phyloP scores from a whole-genome alignment of 2,888 invertebrate genomes.

The Entomobrya proxima region DNA sequence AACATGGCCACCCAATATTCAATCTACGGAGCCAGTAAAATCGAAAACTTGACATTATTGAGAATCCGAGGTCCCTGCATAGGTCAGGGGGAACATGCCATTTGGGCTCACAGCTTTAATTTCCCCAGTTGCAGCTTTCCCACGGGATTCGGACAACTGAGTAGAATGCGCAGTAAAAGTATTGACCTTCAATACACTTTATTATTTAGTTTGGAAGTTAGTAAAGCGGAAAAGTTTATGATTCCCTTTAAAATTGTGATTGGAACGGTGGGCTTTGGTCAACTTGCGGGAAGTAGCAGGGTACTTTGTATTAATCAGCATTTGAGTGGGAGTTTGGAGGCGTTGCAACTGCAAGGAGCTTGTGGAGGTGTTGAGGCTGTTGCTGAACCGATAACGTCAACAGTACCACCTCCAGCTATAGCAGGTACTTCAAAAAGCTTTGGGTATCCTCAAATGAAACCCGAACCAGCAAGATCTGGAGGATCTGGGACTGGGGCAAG shows the following conservation, averaged over 20 bases:
- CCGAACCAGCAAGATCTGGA: no score
- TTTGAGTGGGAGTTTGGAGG: not conserved
- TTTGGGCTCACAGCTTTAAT: constrained; percentile 54
- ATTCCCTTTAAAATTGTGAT: constrained; percentile 46
- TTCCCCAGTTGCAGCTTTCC: constrained; percentile 33
- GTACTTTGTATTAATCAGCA: constrained; percentile 22
- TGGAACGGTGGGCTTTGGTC: constrained; percentile 54
- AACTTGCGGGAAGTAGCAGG: not conserved
- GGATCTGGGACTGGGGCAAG: no score
- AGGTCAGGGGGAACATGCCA: constrained; percentile 34
- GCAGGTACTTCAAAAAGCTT: no score
- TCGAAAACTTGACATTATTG: constrained; percentile 44
- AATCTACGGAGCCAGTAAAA: constrained; percentile 42
- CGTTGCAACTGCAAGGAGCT: no score
- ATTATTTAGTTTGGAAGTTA: constrained; percentile 43
- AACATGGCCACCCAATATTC: constrained; percentile 50
- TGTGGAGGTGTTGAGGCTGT: no score
- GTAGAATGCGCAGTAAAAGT: constrained; percentile 20
- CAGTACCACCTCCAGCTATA: not conserved
- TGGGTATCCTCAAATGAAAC: no score
- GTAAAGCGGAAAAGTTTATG: constrained; percentile 45
- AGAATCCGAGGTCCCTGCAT: constrained; percentile 44
- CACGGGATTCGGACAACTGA: constrained; percentile 42
- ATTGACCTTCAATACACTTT: constrained; percentile 58
- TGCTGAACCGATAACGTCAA: no score